These are phyloP conservation scores for Tetragnatha montana DNA, from an alignment of 2,888 invertebrate species.

Conservation along the genomic window DNA sequence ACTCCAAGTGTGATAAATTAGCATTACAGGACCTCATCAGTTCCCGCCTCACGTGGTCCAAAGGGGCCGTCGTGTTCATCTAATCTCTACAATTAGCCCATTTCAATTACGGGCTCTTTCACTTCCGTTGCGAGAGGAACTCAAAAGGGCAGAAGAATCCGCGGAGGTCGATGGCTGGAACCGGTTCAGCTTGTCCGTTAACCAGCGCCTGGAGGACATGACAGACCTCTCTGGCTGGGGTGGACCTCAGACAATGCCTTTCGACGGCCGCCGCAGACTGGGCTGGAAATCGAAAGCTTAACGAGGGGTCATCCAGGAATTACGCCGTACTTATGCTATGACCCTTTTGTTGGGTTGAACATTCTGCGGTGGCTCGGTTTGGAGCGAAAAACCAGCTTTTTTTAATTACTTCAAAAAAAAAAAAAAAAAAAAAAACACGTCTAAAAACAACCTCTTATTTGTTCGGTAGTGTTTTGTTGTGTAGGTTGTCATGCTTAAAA, in stretches of 20 bases:
- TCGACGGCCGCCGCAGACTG: slow-evolving; percentile 40
- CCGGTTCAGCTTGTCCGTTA: slow-evolving; percentile 56
- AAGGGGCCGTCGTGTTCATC: too few species aligned
- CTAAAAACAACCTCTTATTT: too few species aligned
- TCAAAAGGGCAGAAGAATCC: slow-evolving; percentile 25
- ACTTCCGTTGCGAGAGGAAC: slow-evolving; percentile 39
- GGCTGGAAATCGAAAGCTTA: background rate
- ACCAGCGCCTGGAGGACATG: slow-evolving; percentile 51
- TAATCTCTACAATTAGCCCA: background rate
- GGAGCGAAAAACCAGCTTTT: too few species aligned
- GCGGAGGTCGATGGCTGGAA: slow-evolving; percentile 52
- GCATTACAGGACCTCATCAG: too few species aligned
- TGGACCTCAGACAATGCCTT: slow-evolving; percentile 7
- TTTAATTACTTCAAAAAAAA: too few species aligned
- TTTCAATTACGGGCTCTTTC: background rate
- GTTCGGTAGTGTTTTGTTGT: background rate
- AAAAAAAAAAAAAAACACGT: too few species aligned
- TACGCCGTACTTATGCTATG: slow-evolving; percentile 5
- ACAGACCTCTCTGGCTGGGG: background rate
- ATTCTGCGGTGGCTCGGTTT: too few species aligned
- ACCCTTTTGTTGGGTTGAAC: too few species aligned
- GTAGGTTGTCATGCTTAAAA: background rate
- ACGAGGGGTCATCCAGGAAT: slow-evolving; percentile 31
- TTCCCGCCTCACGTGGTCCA: too few species aligned
- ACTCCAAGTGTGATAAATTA: too few species aligned